These are phyloP conservation scores for Mixornis gularis DNA, from an alignment of 2,113 vertebrate genomes.

Conservation along the genomic window DNA sequence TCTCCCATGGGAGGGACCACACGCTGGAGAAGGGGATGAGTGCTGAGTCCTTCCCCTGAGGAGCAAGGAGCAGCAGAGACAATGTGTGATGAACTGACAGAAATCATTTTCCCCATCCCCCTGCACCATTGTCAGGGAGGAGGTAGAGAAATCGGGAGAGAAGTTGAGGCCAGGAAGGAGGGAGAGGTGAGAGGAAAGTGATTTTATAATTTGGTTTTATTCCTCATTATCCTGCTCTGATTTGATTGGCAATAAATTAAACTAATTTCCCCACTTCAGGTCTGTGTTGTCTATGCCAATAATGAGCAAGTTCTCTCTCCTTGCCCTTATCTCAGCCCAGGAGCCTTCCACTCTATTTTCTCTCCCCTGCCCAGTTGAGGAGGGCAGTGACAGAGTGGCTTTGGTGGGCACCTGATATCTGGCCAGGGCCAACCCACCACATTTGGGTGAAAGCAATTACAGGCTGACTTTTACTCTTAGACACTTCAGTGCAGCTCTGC, in stretches of 20 bases:
- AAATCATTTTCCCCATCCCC: not conserved
- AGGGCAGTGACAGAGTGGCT: not conserved
- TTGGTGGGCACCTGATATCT: not conserved
- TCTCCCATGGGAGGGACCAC: not conserved
- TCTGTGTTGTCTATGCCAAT: not conserved
- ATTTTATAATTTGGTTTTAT: not conserved
- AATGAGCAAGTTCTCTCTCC: not conserved
- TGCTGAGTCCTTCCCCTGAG: not conserved
- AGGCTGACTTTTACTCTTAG: not conserved
- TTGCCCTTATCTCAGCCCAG: not conserved
- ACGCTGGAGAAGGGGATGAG: rapidly evolving
- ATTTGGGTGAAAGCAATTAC: not conserved
- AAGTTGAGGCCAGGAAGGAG: not conserved
- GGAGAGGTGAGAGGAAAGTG: not conserved
- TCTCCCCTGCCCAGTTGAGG: not conserved
- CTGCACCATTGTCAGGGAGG: not conserved
- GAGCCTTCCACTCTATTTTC: not conserved
- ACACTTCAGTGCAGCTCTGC: not conserved
- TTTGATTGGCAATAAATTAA: not conserved
- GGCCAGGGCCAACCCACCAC: not conserved
- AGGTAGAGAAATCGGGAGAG: not conserved
- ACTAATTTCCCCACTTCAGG: not conserved
- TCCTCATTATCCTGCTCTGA: not conserved
- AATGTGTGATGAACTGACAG: not conserved
- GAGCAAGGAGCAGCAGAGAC: not conserved